phyloP scores from a whole-genome alignment of 2,113 vertebrate species.

The Heterotis niloticus region DNA sequence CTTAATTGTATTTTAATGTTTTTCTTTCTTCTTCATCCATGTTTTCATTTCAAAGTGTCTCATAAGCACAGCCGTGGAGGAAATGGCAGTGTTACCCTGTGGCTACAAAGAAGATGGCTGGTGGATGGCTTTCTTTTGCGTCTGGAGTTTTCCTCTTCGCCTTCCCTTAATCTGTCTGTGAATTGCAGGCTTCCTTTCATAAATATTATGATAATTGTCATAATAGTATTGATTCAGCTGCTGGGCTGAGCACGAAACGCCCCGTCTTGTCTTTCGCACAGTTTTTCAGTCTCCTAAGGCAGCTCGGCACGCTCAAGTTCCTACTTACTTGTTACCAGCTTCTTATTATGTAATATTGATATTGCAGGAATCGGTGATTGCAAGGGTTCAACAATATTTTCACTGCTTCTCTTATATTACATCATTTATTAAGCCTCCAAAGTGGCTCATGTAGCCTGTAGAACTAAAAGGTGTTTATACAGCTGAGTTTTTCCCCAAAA shows the following conservation, averaged over 20 bases:
- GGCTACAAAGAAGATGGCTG: neutral
- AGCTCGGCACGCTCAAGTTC: too few species aligned
- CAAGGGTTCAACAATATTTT: too few species aligned
- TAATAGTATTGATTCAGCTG: constrained; percentile 69
- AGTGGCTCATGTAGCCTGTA: too few species aligned
- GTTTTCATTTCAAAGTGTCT: constrained; percentile 56
- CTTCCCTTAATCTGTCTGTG: constrained; percentile 49
- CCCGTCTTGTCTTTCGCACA: too few species aligned
- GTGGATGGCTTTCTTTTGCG: constrained; percentile 43
- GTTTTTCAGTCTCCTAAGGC: too few species aligned
- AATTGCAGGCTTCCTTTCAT: constrained; percentile 65
- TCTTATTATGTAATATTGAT: too few species aligned
- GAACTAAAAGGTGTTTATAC: too few species aligned
- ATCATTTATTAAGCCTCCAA: too few species aligned
- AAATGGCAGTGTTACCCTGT: constrained; percentile 50
- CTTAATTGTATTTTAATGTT: constrained; percentile 61
- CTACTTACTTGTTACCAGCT: too few species aligned
- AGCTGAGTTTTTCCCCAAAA: too few species aligned
- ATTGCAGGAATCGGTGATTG: too few species aligned
- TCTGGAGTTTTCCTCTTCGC: constrained; percentile 48
- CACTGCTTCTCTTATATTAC: too few species aligned
- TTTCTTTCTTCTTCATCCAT: constrained; percentile 42
- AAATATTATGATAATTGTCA: constrained; percentile 63
- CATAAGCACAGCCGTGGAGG: constrained; percentile 38
- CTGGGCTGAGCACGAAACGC: constrained; percentile 27